Evolutionary conservation across 2,888 invertebrate genomes (phyloP).

Genomic region (Drosophila ezoana): DNA sequence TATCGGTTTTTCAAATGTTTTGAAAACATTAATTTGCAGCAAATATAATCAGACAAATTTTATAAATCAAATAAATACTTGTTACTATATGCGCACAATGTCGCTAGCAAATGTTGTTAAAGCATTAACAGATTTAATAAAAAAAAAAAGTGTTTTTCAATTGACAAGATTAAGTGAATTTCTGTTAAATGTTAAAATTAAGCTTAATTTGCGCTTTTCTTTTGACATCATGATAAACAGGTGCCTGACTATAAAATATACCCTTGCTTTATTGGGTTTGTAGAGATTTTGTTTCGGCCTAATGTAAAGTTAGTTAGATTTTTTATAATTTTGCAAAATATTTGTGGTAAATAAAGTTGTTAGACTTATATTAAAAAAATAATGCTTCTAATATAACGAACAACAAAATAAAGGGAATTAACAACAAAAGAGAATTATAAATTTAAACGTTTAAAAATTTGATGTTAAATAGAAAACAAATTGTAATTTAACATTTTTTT

Average conservation of each 20-base stretch:
- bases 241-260: neutral
- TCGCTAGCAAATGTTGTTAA: neutral
- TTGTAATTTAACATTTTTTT: too few species aligned
- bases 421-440: too few species aligned
- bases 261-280: neutral
- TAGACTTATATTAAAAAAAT: too few species aligned
- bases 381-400: too few species aligned
- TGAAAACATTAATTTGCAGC: neutral
- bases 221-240: neutral
- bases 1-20: neutral
- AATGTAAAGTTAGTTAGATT: too few species aligned
- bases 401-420: too few species aligned
- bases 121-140: neutral
- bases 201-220: neutral
- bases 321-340: too few species aligned
- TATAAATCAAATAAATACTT: neutral
- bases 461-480: too few species aligned
- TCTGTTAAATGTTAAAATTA: neutral
- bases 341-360: too few species aligned
- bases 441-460: too few species aligned
- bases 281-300: too few species aligned
- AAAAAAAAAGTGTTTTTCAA: too few species aligned
- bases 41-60: neutral
- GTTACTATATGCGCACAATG: neutral
- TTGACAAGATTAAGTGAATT: neutral